Percentiles rank a stretch among this genome's conserved stretches.
phyloP scores from a whole-genome alignment of 2,888 invertebrate species.

The Phytoseiulus persimilis region DNA sequence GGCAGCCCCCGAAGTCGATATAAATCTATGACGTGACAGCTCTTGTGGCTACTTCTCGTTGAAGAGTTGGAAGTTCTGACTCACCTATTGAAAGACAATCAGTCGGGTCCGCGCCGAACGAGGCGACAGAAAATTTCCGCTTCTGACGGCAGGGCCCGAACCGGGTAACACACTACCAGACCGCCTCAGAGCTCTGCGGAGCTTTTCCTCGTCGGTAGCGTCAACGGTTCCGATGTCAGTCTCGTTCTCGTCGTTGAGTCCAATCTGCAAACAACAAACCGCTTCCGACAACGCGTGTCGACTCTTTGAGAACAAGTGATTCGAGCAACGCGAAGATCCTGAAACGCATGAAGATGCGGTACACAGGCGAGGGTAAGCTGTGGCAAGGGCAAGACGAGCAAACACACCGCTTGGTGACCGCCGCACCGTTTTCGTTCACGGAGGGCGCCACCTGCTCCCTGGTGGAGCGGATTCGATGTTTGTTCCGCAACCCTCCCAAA shows the following conservation, averaged over 20 bases:
- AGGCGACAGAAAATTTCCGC: background rate
- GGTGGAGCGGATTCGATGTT: background rate
- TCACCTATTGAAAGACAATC: background rate
- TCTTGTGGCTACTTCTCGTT: background rate
- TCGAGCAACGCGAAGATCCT: background rate
- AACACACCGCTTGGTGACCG: background rate
- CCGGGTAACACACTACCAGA: background rate
- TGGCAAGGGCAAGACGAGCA: background rate
- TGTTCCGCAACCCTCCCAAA: background rate
- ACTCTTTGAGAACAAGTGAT: background rate
- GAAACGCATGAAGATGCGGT: constrained; percentile 5
- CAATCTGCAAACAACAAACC: background rate
- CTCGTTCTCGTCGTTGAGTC: background rate
- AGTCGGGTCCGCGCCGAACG: background rate
- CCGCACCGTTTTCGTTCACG: background rate
- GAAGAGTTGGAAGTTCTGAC: background rate
- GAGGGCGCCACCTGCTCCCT: background rate
- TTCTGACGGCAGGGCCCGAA: background rate
- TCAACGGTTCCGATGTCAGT: background rate
- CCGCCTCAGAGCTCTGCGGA: background rate
- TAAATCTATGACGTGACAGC: background rate
- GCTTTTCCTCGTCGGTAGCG: too few species aligned
- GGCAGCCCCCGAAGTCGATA: background rate
- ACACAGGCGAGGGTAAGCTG: background rate
- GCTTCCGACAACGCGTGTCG: background rate